Evolutionary conservation across 2,888 invertebrate species (phyloP), one percentile per base, ranked within the genome.

Genomic region (Ochropacha duplaris): DNA sequence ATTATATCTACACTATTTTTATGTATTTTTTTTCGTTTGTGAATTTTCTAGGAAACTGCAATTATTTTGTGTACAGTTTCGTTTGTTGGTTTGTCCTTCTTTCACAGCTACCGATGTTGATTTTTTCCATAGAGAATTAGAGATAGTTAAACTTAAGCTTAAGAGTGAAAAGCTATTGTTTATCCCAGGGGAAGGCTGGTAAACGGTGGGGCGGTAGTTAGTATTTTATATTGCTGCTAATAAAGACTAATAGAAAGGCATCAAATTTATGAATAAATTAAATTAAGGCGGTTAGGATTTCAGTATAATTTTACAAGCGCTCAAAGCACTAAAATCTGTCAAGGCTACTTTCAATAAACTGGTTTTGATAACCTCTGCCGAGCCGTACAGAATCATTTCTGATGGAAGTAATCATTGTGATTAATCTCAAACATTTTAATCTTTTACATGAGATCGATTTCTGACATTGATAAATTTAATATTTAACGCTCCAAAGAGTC

Each of bases 391-490:
- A 78, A 81, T 77, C 65, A 56, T 58, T 63, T 72, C 65, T 73
- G 68, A 77, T 70, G 65, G 66, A 70, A 76, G 67, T 71, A 75
- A 79, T 81, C 69, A 68, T 55, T 65, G 60, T 68, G 68, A 74
- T 78, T 73, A 66, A 79, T 80, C 74, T 78, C 60, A 62, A 68
- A 71, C 65, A 68, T 58, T 71, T 66, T 66, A 73, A 83, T 79
- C 74, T 57, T 62, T 65, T 66, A 72, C 60, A 57, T 60, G 64
- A 70, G 66, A 79, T 78, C 69, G 72, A 72, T 72, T 74, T 68
- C 68, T 62, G 71, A 72, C 72, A 68, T 73, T 72, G 76, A 82
- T 82, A 78, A 75, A 80, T 74, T 73, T 71, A 68, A 69, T 57
- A 63, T 65, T 69, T 67, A 68, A 64, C 66, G 71, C 69, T 74